Evolutionary conservation across 2,797 vertebrate species (phyloP).

Genomic region (Poeciliopsis turneri): DNA sequence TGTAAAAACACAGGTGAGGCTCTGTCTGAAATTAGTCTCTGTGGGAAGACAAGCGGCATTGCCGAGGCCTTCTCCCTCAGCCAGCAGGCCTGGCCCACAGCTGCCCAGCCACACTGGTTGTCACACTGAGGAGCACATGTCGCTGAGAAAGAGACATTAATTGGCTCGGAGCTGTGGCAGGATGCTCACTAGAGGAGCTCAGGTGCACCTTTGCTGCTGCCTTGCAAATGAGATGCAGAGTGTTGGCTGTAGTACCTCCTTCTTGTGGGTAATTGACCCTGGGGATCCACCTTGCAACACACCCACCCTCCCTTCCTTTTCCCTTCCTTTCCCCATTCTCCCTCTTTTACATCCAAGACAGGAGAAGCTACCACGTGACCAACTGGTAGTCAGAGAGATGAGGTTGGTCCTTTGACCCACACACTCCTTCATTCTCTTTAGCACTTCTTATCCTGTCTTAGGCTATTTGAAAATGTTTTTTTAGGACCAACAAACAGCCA

Average conservation of each 20-base stretch:
- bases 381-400: slow-evolving; percentile 77
- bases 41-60: slow-evolving; percentile 64
- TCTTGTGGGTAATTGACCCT: slow-evolving; percentile 82
- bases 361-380: slow-evolving; percentile 72
- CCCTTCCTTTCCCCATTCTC: slow-evolving; percentile 45
- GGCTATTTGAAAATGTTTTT: slow-evolving; percentile 63
- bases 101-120: slow-evolving; percentile 67
- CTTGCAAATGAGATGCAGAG: slow-evolving; percentile 84
- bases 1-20: slow-evolving; percentile 39
- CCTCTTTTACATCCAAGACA: slow-evolving; percentile 69
- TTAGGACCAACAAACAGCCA: slow-evolving; percentile 13
- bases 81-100: slow-evolving; percentile 57
- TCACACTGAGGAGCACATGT: slow-evolving; percentile 76
- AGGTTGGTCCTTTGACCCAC: slow-evolving; percentile 75
- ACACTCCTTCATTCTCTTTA: slow-evolving; percentile 46
- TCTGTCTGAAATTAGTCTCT: slow-evolving; percentile 77
- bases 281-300: slow-evolving; percentile 76
- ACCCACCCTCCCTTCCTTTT: slow-evolving; percentile 60
- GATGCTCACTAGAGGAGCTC: slow-evolving; percentile 67
- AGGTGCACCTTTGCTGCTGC: slow-evolving; percentile 78
- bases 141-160: slow-evolving; percentile 81
- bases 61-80: slow-evolving; percentile 56
- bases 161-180: slow-evolving; percentile 76
- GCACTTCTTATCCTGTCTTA: slow-evolving; percentile 33
- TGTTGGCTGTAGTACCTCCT: slow-evolving; percentile 78